Base-by-base conservation (phyloP, 2,888 invertebrate genomes). In the Parasteatoda lunata region DNA sequence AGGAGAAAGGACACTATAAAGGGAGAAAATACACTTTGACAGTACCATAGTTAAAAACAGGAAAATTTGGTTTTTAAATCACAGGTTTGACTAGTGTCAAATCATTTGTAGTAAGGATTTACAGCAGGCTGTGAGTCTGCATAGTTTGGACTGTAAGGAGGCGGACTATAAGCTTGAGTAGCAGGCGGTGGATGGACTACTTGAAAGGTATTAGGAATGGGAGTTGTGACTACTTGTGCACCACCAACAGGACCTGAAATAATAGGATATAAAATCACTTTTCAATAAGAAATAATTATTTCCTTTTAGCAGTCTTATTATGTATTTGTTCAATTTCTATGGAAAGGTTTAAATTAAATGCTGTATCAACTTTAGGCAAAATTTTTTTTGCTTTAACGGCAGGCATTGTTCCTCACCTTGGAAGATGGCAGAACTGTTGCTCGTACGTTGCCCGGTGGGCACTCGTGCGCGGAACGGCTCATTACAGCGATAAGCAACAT, bases 221-320 rank as follows among this genome's bases (percentile, higher is more conserved):
- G 54, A 52, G 73, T 69, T 15, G 79, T 30, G 54, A 65, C 11
- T 70, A 72, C 49, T 54, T 70, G 78, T 48, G 59, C 72, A 47
- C 51, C 65, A 80, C 59, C 52, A 15, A 77, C 48, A 47, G 83
- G 83, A 72, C 73, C 83, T 84, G 77, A 71, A 72, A 84, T 45
- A 47, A 15, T 15, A 8, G 30, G 30, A 68, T 15, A 66, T 15
- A 68, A 30, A 68, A 15, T 68, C 66, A 68, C 15, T 68, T 15
- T 68, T 13, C 5, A 59, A 13, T 59, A 9, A 13, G 11, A 59
- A 59, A 59, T 59, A 3, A 59, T 13, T 4, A 9, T 13, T 13
- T 13, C 59, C 9, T 13, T 59, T 30, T 30, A 30, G 30, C 30
- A 30, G 30, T 30, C 30, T 30, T 30, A 30, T 1, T n/a, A n/a